Evolutionary conservation across 2,797 vertebrate species (phyloP).

Genomic region (Echiichthys vipera): DNA sequence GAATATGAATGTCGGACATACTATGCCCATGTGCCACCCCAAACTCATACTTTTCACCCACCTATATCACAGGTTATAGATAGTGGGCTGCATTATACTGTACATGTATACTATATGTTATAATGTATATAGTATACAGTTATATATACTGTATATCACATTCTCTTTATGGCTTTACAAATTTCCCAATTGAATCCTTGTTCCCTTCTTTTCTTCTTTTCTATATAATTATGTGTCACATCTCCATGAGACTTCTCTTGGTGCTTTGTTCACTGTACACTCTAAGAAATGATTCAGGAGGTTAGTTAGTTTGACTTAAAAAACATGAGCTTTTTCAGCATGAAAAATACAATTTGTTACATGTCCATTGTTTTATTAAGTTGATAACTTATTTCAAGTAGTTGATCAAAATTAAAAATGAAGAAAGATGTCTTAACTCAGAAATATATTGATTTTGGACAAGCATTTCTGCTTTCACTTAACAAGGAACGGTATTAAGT

Average conservation of each 20-base stretch:
- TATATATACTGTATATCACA: background rate
- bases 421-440: too few species aligned
- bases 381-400: too few species aligned
- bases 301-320: too few species aligned
- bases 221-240: constrained; percentile 34
- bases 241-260: constrained; percentile 39
- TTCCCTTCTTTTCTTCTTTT: constrained; percentile 3
- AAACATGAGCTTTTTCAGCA: too few species aligned
- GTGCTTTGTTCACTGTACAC: constrained; percentile 51
- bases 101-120: background rate
- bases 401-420: too few species aligned
- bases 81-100: background rate
- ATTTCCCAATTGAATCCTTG: constrained; percentile 32
- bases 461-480: too few species aligned
- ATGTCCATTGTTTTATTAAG: too few species aligned
- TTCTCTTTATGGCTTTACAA: background rate
- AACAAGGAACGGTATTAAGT: too few species aligned
- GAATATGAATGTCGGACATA: background rate
- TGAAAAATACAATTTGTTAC: too few species aligned
- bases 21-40: too few species aligned
- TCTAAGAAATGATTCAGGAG: too few species aligned
- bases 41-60: background rate
- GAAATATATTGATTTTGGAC: too few species aligned
- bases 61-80: background rate
- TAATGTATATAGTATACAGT: background rate